phyloP scores from a whole-genome alignment of 1,140 invertebrate genomes.

The Scylla paramamosain region DNA sequence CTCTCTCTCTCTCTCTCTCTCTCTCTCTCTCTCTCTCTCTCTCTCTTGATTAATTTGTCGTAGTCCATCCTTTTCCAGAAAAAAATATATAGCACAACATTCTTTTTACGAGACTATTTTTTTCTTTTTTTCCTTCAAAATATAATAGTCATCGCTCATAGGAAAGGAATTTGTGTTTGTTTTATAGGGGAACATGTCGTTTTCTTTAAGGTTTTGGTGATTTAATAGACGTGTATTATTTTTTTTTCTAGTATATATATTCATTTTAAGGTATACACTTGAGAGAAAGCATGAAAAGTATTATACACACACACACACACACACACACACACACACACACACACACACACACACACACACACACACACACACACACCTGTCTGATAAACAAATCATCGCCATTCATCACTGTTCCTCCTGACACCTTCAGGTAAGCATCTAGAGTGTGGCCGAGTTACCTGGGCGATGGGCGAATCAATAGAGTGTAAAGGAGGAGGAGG shows the following conservation, averaged over 20 bases:
- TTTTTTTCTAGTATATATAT: not conserved
- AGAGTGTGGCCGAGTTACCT: not conserved
- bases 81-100: too few relatives aligned
- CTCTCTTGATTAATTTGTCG: too few relatives aligned
- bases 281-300: too few relatives aligned
- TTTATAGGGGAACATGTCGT: too few relatives aligned
- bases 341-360: slow-evolving; percentile 20
- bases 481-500: not conserved
- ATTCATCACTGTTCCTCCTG: not conserved
- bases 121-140: too few relatives aligned
- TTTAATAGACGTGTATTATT: too few relatives aligned
- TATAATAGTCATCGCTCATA: too few relatives aligned
- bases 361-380: not conserved
- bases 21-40: not conserved
- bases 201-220: too few relatives aligned
- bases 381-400: not conserved
- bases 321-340: slow-evolving; percentile 19
- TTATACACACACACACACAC: not conserved
- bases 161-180: too few relatives aligned
- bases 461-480: not conserved
- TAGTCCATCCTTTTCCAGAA: too few relatives aligned
- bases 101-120: too few relatives aligned
- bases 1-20: not conserved
- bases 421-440: not conserved
- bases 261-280: not conserved